These are phyloP conservation scores for Siniperca obscura DNA, from an alignment of 2,797 vertebrate genomes.

Conservation along the genomic window DNA sequence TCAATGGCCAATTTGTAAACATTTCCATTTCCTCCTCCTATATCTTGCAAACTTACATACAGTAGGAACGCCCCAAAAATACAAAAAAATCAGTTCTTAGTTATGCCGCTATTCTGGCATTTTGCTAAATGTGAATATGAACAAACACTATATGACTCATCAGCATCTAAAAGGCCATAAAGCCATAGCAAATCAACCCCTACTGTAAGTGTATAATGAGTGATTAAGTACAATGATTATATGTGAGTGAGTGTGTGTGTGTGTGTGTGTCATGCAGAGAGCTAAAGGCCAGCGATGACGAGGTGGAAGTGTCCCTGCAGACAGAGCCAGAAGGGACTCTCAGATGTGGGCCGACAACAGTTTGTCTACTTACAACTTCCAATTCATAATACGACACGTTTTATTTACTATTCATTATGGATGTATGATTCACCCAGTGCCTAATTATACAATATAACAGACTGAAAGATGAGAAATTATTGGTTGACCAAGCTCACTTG, in stretches of 20 bases:
- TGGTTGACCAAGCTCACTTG: neutral
- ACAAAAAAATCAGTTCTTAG: neutral
- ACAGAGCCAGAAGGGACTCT: slow-evolving; percentile 45
- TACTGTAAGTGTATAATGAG: slow-evolving; percentile 28
- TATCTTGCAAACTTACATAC: neutral
- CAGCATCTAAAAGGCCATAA: slow-evolving; percentile 24
- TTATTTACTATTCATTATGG: slow-evolving; percentile 47
- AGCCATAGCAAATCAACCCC: slow-evolving; percentile 27
- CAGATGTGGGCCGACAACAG: slow-evolving; percentile 47
- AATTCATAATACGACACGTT: slow-evolving; percentile 55
- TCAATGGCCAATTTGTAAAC: neutral
- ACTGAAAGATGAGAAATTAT: neutral
- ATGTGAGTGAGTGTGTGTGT: slow-evolving; percentile 32
- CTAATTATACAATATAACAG: neutral
- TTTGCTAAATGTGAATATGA: slow-evolving; percentile 13
- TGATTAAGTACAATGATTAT: slow-evolving; percentile 31
- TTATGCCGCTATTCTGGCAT: neutral
- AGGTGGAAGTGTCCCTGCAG: slow-evolving; percentile 76
- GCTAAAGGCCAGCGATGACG: slow-evolving; percentile 79
- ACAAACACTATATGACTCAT: slow-evolving; percentile 34
- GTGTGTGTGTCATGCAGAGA: slow-evolving; percentile 58
- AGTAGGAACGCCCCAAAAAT: neutral
- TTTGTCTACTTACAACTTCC: slow-evolving; percentile 46
- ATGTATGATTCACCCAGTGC: neutral
- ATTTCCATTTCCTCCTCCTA: neutral